Evolutionary conservation across 2,113 vertebrate genomes (phyloP), one percentile per base, ranked within the genome.

Genomic region (Miniopterus natalensis): DNA sequence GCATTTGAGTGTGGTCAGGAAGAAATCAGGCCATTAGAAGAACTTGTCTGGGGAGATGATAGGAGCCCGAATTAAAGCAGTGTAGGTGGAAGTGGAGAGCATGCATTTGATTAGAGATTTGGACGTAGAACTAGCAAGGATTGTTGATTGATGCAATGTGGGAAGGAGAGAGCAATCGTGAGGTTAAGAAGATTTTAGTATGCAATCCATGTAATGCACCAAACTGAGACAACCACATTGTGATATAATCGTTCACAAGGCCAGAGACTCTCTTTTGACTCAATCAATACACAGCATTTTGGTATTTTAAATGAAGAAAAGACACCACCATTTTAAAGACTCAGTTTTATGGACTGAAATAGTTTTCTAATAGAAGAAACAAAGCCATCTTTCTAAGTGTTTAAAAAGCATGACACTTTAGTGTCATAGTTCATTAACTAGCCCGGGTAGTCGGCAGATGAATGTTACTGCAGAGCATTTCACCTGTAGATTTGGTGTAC

Each of bases 301-400:
- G 55, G 31, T 66, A 25, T 66, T 93, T 49, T 74, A 75, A 65
- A 65, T 45, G 66, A 77, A 74, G 53, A 75, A 42, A 90, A 77
- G 4, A 53, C 17, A 17, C 74, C 9, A 65, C 10, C 20, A 27
- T 49, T 84, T 85, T 31, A 3, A 75, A 87, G 66, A 12, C 11
- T 18, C 23, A 45, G 36, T 70, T 90, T 78, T 94, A 74, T 84
- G 47, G 8, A 90, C 27, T 63, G 53, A 51, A 75, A 12, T 87
- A 47, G 18, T 51, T 94, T 92, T 71, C 31, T 70, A 80, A 65
- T 53, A 17, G 65, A 71, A 94, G 70, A 84, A 89, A 92, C 21
- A 51, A 80, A 53, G 15, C 29, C 17, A 18, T 40, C 31, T 63
- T 77, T 57, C 31, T 18, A 36, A n/a, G 13, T 92, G n/a, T 79